These are phyloP conservation scores for Aproaerema taeniolella DNA, from an alignment of 2,888 invertebrate genomes.

Conservation along the genomic window DNA sequence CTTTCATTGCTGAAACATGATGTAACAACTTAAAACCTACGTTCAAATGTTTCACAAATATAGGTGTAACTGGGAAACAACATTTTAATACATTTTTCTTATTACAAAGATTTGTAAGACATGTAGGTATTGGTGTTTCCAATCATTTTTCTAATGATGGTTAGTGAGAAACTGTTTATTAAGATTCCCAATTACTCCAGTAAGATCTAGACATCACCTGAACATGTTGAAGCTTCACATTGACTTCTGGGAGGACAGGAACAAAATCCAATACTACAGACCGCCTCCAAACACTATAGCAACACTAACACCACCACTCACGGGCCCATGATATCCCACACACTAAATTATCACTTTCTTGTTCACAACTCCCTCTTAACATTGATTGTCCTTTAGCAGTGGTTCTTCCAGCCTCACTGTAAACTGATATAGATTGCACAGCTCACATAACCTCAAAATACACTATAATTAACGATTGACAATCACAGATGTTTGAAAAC, in stretches of 20 bases:
- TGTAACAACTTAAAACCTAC: not conserved
- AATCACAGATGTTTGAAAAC: slow-evolving; percentile 63
- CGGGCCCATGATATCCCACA: not conserved
- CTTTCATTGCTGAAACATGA: not conserved
- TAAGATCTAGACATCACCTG: slow-evolving; percentile 24
- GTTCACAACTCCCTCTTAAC: not conserved
- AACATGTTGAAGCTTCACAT: slow-evolving; percentile 28
- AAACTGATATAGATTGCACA: slow-evolving; percentile 27
- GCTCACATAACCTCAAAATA: slow-evolving; percentile 71
- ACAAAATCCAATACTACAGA: slow-evolving; percentile 1
- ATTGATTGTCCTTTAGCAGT: not conserved
- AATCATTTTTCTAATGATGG: too few relatives aligned
- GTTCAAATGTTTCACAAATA: not conserved
- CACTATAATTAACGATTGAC: slow-evolving; percentile 52
- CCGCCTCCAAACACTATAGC: slow-evolving; percentile 13
- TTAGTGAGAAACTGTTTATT: too few relatives aligned
- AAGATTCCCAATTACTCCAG: too few relatives aligned
- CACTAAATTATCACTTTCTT: not conserved
- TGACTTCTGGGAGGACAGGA: not conserved
- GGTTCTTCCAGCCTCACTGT: not conserved
- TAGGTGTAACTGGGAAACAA: not conserved
- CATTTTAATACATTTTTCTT: too few relatives aligned
- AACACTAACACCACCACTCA: slow-evolving; percentile 5
- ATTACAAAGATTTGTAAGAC: too few relatives aligned
- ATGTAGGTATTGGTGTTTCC: too few relatives aligned